A percentile compares a stretch with the other conserved stretches of the same genome.
Evolutionary conservation across 2,888 invertebrate species (phyloP).

Genomic region (Ochropleura leucogaster): DNA sequence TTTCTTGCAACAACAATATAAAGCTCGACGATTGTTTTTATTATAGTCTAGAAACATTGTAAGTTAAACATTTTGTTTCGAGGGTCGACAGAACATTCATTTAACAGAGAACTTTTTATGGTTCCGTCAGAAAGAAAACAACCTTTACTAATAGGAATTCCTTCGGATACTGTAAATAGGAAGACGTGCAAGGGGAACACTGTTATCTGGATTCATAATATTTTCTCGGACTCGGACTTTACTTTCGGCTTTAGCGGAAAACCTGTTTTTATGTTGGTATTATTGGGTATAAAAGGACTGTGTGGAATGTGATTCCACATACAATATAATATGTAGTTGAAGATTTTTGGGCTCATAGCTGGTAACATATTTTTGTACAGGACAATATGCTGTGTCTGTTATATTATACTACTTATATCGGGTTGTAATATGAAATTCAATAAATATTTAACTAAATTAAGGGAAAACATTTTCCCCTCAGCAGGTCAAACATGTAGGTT

Average conservation of each 20-base stretch:
- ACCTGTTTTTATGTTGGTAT: conserved; percentile 78
- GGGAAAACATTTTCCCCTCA: neutral
- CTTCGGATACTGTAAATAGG: conserved; percentile 86
- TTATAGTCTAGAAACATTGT: conserved; percentile 81
- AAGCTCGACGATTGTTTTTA: conserved; percentile 79
- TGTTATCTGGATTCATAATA: conserved; percentile 85
- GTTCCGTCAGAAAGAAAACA: conserved; percentile 85
- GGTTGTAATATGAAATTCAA: conserved; percentile 23
- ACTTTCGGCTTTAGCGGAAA: conserved; percentile 78
- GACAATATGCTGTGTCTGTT: conserved; percentile 37
- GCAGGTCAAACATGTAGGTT: too few relatives aligned
- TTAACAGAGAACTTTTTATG: conserved; percentile 86
- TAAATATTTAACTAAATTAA: conserved; percentile 11
- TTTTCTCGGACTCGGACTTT: conserved; percentile 80
- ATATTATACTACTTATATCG: conserved; percentile 20
- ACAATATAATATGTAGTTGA: conserved; percentile 65
- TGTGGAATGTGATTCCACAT: conserved; percentile 69
- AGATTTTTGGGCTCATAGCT: conserved; percentile 57
- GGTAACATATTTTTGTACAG: conserved; percentile 41
- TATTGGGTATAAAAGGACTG: conserved; percentile 71
- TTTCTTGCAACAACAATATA: conserved; percentile 78
- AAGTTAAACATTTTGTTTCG: conserved; percentile 81
- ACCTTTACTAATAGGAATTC: conserved; percentile 88
- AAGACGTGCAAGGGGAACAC: conserved; percentile 84
- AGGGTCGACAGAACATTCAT: conserved; percentile 83